Evolutionary conservation across 2,113 vertebrate species (phyloP).

Genomic region (Triplophysa rosa): DNA sequence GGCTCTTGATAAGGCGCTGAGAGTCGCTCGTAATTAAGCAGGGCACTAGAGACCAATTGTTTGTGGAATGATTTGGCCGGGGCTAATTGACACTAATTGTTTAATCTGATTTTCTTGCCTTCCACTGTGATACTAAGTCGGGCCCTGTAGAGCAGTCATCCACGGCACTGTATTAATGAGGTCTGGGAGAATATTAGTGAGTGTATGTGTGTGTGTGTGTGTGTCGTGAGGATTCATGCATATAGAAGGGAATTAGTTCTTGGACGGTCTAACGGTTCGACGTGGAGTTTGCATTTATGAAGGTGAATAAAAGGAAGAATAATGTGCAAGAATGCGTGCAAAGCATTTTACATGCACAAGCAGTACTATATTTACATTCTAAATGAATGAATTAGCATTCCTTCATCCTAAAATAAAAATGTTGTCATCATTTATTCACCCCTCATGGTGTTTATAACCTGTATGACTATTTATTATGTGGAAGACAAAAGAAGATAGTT

Average conservation of each 20-base stretch:
- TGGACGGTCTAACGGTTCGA: background rate
- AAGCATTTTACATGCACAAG: background rate
- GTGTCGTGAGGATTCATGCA: background rate
- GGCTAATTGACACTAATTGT: slow-evolving; percentile 99
- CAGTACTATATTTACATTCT: background rate
- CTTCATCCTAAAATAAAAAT: background rate
- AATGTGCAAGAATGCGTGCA: background rate
- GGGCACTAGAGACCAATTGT: slow-evolving; percentile 99
- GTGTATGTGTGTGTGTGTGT: slow-evolving; percentile 7
- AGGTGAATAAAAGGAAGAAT: background rate
- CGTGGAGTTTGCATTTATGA: background rate
- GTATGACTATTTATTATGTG: too few relatives aligned
- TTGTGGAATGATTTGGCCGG: slow-evolving; percentile 95
- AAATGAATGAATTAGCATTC: background rate
- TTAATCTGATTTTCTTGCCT: slow-evolving; percentile 97
- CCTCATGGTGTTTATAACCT: background rate
- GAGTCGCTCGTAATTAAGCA: slow-evolving; percentile 98
- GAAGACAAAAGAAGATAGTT: too few relatives aligned
- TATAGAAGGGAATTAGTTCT: slow-evolving; percentile 19
- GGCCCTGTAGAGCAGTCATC: slow-evolving; percentile 58
- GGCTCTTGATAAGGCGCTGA: slow-evolving; percentile 91
- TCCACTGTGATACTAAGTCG: slow-evolving; percentile 70
- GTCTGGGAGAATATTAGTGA: slow-evolving; percentile 37
- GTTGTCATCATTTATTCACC: background rate
- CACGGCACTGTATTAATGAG: slow-evolving; percentile 51